Evolutionary conservation across 2,888 invertebrate species (phyloP), one percentile per base, ranked within the genome.

Genomic region (Xestoiulus laeticollis): DNA sequence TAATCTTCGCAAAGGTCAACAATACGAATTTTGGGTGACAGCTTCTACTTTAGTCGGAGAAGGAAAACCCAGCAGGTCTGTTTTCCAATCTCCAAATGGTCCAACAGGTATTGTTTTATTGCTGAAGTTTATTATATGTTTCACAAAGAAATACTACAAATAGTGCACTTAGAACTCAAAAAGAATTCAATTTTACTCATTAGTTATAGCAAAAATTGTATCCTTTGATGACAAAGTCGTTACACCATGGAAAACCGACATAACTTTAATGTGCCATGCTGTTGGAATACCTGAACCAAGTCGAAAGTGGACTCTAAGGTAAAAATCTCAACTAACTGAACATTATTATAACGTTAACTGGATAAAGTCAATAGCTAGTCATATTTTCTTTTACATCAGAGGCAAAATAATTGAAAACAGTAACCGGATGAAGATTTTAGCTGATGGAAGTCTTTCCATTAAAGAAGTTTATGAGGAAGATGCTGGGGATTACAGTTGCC

Each of bases 401-500:
- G 82, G 82, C 14, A 82, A 82, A n/a, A 26, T 10, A 82, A 26
- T 22, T 26, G 82, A 82, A 82, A 82, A n/a, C 32, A 30, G 14
- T 82, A 82, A 82, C 10, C 14, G 82, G 32, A n/a, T 32, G 14
- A 82, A 82, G 32, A 16, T 30, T 26, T 82, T 82, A 32, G 14
- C 82, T 30, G 98, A 98, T 92, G 98, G 98, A 43, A 96, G 97
- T 0, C 93, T 98, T 22, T 94, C 96, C 90, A 96, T 98, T 89
- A 96, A 96, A 89, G 96, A 97, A 90, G 97, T 98, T 0, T 95
- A 96, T 85, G 94, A 97, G 43, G 95, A 95, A 89, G 98, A 98
- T 93, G 97, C 97, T 88, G 98, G 97, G 87, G 98, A 98, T 92
- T 98, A 98, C 92, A 96, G 97, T 0, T 98, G 98, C 92, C 95